Percentiles rank a stretch among this genome's conserved stretches.
These are phyloP conservation scores for Catocala sponsa DNA, from an alignment of 2,888 invertebrate species.

Conservation along the genomic window DNA sequence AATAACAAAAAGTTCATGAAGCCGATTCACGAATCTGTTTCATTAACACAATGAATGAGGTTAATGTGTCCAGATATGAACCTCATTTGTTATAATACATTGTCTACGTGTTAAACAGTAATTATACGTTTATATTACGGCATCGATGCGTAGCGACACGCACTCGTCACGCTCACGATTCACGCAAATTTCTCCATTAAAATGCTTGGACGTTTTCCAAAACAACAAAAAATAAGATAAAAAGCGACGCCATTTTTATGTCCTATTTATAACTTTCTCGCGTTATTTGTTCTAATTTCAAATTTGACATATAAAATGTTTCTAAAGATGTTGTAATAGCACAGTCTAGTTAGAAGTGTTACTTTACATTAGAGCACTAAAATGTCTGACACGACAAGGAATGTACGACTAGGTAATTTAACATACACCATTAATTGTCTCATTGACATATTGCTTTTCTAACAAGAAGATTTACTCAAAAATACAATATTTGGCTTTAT, in stretches of 20 bases:
- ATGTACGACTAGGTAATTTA: too few species aligned
- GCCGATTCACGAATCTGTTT: not conserved
- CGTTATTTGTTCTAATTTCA: conserved; percentile 20
- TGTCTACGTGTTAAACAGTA: conserved; percentile 41
- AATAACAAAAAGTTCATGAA: not conserved
- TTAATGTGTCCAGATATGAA: conserved; percentile 35
- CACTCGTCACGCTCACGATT: conserved; percentile 40
- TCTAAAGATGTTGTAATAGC: not conserved
- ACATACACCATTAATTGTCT: too few species aligned
- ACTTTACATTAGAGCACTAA: too few species aligned
- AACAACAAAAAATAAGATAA: conserved; percentile 21
- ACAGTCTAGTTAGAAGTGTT: not conserved
- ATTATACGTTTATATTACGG: conserved; percentile 39
- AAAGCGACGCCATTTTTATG: conserved; percentile 13
- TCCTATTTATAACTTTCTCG: not conserved
- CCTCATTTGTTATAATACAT: conserved; percentile 37
- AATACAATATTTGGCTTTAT: too few species aligned
- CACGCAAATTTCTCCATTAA: conserved; percentile 38
- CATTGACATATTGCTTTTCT: too few species aligned
- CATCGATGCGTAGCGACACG: conserved; percentile 49
- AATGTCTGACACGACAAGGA: too few species aligned
- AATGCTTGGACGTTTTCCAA: conserved; percentile 38
- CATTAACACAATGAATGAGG: conserved; percentile 27
- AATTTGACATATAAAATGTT: conserved; percentile 7
- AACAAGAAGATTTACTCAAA: too few species aligned